A percentile compares a stretch with the other conserved stretches of the same genome.
phyloP scores from a whole-genome alignment of 1,140 invertebrate genomes.

The Drosophila sulfurigaster region DNA sequence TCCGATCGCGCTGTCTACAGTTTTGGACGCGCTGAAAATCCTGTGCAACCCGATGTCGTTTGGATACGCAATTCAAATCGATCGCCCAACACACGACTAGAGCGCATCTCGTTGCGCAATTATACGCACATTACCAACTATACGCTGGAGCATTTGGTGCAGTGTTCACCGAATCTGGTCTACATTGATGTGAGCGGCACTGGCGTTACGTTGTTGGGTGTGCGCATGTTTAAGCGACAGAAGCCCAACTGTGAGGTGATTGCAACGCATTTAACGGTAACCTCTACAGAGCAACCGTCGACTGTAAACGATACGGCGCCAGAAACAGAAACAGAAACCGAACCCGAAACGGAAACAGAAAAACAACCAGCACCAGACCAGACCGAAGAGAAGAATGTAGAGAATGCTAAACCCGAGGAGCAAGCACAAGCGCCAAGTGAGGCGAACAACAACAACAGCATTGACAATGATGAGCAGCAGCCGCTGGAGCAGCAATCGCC shows the following conservation, averaged over 20 bases:
- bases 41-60: constrained; percentile 73
- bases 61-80: constrained; percentile 80
- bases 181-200: constrained; percentile 88
- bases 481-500: background rate
- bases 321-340: background rate
- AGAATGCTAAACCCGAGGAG: background rate
- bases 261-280: constrained; percentile 77
- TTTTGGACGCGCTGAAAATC: constrained; percentile 71
- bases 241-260: constrained; percentile 86
- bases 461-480: constrained; percentile 11
- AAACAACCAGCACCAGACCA: background rate
- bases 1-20: constrained; percentile 80
- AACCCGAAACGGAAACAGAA: background rate
- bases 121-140: constrained; percentile 88
- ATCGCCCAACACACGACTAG: constrained; percentile 72
- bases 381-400: background rate
- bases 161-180: constrained; percentile 87
- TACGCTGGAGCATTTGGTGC: constrained; percentile 87
- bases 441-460: background rate
- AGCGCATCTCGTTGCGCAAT: constrained; percentile 86
- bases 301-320: constrained; percentile 41
- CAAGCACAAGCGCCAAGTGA: constrained; percentile 12
- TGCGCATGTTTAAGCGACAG: constrained; percentile 86
- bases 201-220: constrained; percentile 86
- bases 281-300: constrained; percentile 11